A percentile compares a stretch with the other conserved stretches of the same genome.
Evolutionary conservation across 2,888 invertebrate species (phyloP).

Genomic region (Andrena hattorfiana): DNA sequence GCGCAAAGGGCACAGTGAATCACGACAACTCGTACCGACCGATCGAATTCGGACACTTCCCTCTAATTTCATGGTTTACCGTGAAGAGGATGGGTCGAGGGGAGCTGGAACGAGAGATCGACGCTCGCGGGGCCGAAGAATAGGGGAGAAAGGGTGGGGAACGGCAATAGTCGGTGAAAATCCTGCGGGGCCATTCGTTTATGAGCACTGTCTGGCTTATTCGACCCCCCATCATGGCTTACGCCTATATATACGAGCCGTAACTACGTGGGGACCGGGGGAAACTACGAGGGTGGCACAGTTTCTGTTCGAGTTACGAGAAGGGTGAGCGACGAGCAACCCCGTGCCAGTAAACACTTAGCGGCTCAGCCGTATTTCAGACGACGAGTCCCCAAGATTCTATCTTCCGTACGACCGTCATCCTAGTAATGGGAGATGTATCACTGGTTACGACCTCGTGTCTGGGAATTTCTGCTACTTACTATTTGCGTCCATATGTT

Average conservation of each 20-base stretch:
- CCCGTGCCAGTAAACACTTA: slow-evolving; percentile 77
- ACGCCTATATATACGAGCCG: slow-evolving; percentile 23
- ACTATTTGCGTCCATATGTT: slow-evolving; percentile 26
- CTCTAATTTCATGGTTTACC: slow-evolving; percentile 71
- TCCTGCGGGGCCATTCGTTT: slow-evolving; percentile 69
- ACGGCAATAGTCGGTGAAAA: slow-evolving; percentile 58
- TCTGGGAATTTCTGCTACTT: slow-evolving; percentile 10
- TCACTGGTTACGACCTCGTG: slow-evolving; percentile 2
- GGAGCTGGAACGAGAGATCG: slow-evolving; percentile 15
- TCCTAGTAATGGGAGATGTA: slow-evolving; percentile 44
- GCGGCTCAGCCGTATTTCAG: slow-evolving; percentile 70
- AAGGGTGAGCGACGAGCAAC: slow-evolving; percentile 63
- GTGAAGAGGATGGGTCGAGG: slow-evolving; percentile 31
- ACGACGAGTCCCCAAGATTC: slow-evolving; percentile 65
- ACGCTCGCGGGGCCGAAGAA: background rate
- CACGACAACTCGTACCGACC: slow-evolving; percentile 43
- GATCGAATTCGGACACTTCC: slow-evolving; percentile 64
- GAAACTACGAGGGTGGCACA: slow-evolving; percentile 60
- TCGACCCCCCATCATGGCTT: slow-evolving; percentile 60
- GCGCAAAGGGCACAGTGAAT: slow-evolving; percentile 60
- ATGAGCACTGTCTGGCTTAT: slow-evolving; percentile 67
- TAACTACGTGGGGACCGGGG: slow-evolving; percentile 43
- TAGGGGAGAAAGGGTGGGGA: background rate
- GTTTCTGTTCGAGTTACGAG: slow-evolving; percentile 59
- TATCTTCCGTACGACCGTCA: slow-evolving; percentile 51